These are phyloP conservation scores for Oscheius sp. DNA, from an alignment of 2,888 invertebrate genomes.

Conservation along the genomic window DNA sequence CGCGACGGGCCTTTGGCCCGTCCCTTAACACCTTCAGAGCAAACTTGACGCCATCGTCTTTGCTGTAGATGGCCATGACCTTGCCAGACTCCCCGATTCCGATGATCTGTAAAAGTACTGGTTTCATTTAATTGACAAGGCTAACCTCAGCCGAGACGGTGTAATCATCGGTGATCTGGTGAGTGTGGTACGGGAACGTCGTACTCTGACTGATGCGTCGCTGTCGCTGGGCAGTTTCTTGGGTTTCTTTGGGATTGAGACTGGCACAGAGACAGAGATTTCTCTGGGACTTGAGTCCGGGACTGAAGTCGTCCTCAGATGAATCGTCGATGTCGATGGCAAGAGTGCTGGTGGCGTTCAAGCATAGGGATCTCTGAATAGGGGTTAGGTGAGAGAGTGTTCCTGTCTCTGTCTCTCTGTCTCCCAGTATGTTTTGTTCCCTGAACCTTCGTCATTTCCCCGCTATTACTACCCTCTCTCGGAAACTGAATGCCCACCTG, in stretches of 20 bases:
- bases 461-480: background rate
- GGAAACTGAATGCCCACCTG: slow-evolving; percentile 40
- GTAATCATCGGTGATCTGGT: slow-evolving; percentile 71
- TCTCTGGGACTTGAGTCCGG: slow-evolving; percentile 42
- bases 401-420: background rate
- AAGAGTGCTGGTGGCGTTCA: slow-evolving; percentile 61
- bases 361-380: slow-evolving; percentile 62
- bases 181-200: slow-evolving; percentile 63
- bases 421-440: background rate
- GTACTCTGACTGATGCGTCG: slow-evolving; percentile 46
- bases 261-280: slow-evolving; percentile 67
- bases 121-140: background rate
- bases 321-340: slow-evolving; percentile 61
- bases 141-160: slow-evolving; percentile 25
- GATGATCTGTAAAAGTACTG: slow-evolving; percentile 80
- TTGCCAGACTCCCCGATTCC: slow-evolving; percentile 98
- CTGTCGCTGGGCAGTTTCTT: slow-evolving; percentile 56
- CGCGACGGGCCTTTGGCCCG: slow-evolving; percentile 89
- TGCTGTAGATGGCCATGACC: slow-evolving; percentile 92
- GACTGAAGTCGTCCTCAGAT: slow-evolving; percentile 58
- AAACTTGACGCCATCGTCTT: slow-evolving; percentile 83
- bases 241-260: slow-evolving; percentile 57
- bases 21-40: slow-evolving; percentile 94
- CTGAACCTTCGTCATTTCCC: background rate
- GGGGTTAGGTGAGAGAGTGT: background rate